Evolutionary conservation across 92 coral and sea anemone species (phyloP), one percentile per base, ranked within the genome.

Genomic region (Heteractis magnifica): DNA sequence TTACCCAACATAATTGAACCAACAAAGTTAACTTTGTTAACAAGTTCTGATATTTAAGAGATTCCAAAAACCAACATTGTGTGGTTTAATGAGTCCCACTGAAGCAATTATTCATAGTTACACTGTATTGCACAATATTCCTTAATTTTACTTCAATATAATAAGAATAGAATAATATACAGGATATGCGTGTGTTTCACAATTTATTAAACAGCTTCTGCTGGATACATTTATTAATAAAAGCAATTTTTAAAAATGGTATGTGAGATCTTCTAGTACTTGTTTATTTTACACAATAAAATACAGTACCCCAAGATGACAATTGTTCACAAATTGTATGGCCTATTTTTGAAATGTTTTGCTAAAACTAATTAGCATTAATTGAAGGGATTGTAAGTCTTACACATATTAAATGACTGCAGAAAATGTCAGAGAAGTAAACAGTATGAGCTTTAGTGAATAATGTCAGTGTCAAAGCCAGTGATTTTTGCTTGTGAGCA

Each of bases 151-250:
- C 8, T 62, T 65, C 72, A 77, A 76, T 49, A n/a, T n/a, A n/a
- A n/a, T n/a, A 15, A 58, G 12, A 14, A 59, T 65, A 8, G 55
- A 65, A 15, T 18, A 64, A 13, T 49, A 68, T 51, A 3, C 70
- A 76, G 79, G 41, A 50, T 71, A 60, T 34, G 65, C 52, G 44
- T 72, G 51, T 72, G 86, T 71, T 72, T 72, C 15, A 74, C 18
- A 44, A 74, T 74, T 15, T 74, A 26, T 10, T 10, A 16, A 13
- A 65, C 21, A 65, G 72, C 72, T 65, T 65, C 41, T 20, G 41
- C 26, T 65, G 72, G 72, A 65, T 26, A 68, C 73, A 68, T 68
- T 68, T 20, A 26, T 20, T 20, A 68, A 23, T 6, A 20, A 68
- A 23, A 23, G 23, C 12, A 1, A n/a, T 68, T 26, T 1, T 7